Percentiles rank a stretch among this genome's conserved stretches.
Conservation (phyloP, 2,113 vertebrate species). For the Hippocampus abdominalis region DNA sequence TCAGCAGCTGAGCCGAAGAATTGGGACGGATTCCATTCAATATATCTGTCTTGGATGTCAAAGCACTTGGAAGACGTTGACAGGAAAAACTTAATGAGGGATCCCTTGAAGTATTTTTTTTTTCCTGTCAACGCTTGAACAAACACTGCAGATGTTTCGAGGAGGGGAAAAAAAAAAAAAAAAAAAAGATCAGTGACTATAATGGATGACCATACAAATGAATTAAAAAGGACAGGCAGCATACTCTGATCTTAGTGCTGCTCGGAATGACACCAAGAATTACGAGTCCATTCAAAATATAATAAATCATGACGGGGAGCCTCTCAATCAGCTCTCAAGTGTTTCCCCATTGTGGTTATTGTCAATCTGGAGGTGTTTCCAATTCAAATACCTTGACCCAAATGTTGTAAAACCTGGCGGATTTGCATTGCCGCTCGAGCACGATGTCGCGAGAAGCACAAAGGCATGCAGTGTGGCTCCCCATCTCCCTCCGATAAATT, state of each 20-base stretch:
- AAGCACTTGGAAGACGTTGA: conserved; percentile 39
- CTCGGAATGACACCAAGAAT: conserved; percentile 28
- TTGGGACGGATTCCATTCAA: conserved; percentile 24
- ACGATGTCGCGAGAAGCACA: conserved; percentile 60
- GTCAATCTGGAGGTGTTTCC: conserved; percentile 59
- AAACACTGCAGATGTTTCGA: conserved; percentile 20
- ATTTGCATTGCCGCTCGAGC: conserved; percentile 59
- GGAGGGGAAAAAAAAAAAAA: background rate
- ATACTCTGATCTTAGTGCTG: conserved; percentile 1
- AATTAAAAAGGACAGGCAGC: background rate
- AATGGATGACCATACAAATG: conserved; percentile 35
- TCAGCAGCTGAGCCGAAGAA: conserved; percentile 24
- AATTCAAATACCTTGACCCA: conserved; percentile 69
- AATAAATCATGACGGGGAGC: conserved; percentile 26
- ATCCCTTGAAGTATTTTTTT: conserved; percentile 22
- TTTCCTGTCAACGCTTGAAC: conserved; percentile 33
- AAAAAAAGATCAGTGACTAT: conserved; percentile 33
- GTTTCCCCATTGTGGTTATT: conserved; percentile 32
- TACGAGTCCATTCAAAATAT: background rate
- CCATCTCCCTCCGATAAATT: conserved; percentile 64
- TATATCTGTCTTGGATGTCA: conserved; percentile 49
- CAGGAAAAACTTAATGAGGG: conserved; percentile 32
- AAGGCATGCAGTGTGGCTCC: conserved; percentile 55
- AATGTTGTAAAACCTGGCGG: conserved; percentile 68
- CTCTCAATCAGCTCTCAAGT: conserved; percentile 36